phyloP scores from a whole-genome alignment of 2,888 invertebrate species.

The Oeneis ivallda region DNA sequence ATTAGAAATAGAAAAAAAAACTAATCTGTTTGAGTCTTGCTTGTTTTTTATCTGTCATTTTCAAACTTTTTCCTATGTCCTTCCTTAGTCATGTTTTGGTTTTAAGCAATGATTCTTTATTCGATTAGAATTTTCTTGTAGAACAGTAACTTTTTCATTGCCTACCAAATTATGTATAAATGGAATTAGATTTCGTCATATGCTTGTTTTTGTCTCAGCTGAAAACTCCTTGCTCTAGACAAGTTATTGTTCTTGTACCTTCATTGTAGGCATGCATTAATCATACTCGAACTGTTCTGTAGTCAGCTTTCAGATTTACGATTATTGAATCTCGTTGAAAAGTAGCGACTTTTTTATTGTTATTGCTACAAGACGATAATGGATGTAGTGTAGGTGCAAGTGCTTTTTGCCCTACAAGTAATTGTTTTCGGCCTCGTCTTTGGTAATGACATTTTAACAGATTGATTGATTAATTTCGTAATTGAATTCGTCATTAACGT shows the following conservation, averaged over 20 bases:
- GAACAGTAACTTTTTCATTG: too few relatives aligned
- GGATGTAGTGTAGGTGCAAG: conserved; percentile 2
- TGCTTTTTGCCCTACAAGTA: conserved; percentile 4
- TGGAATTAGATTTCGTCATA: too few relatives aligned
- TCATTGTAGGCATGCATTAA: neutral
- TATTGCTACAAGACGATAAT: conserved; percentile 7
- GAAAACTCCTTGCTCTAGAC: neutral
- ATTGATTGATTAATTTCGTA: conserved; percentile 37
- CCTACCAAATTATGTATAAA: too few relatives aligned
- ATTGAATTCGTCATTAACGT: conserved; percentile 38
- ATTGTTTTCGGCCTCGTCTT: conserved; percentile 18
- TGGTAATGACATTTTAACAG: conserved; percentile 35
- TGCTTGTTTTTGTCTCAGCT: neutral
- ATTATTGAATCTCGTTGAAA: conserved; percentile 11
- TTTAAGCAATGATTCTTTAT: too few relatives aligned
- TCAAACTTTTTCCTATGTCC: too few relatives aligned
- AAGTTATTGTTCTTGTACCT: too few relatives aligned
- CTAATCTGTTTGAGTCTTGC: too few relatives aligned
- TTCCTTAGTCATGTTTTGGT: too few relatives aligned
- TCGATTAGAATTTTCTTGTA: too few relatives aligned
- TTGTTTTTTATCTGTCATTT: too few relatives aligned
- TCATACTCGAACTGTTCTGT: neutral
- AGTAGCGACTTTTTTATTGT: neutral
- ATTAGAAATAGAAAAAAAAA: too few relatives aligned
- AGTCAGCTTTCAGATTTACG: neutral